Conservation (phyloP, 2,888 invertebrate species). For the Tipula confusa region DNA sequence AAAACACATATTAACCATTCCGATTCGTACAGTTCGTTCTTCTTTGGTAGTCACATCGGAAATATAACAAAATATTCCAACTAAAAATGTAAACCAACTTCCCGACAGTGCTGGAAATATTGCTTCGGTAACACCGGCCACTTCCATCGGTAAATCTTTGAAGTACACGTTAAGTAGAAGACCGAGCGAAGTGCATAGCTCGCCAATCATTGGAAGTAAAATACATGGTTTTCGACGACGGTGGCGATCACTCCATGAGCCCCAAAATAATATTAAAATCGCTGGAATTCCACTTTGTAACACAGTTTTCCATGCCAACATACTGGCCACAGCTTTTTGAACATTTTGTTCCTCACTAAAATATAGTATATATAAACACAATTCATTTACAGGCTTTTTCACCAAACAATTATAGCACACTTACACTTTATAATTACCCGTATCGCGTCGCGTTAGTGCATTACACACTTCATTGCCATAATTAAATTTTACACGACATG, state of each 20-base stretch:
- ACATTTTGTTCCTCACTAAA: constrained; percentile 60
- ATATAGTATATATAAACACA: neutral
- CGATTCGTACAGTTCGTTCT: constrained; percentile 77
- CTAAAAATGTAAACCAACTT: constrained; percentile 86
- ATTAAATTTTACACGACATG: constrained; percentile 74
- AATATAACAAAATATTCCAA: constrained; percentile 86
- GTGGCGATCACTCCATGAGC: constrained; percentile 68
- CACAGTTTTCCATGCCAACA: constrained; percentile 82
- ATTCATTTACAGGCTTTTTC: constrained; percentile 42
- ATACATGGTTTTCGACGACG: constrained; percentile 63
- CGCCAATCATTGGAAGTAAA: constrained; percentile 75
- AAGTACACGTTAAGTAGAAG: constrained; percentile 75
- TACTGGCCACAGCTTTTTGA: constrained; percentile 70
- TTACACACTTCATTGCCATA: constrained; percentile 70
- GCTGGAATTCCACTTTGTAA: constrained; percentile 80
- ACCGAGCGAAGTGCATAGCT: constrained; percentile 72
- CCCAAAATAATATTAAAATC: constrained; percentile 73
- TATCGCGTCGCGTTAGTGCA: constrained; percentile 69
- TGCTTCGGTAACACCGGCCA: constrained; percentile 74
- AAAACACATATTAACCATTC: constrained; percentile 82
- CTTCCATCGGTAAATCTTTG: constrained; percentile 74
- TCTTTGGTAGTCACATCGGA: constrained; percentile 80
- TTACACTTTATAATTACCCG: constrained; percentile 53
- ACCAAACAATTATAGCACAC: neutral
- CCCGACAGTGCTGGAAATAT: constrained; percentile 77